Percentiles rank a stretch among this genome's conserved stretches.
Conservation (phyloP, 2,797 vertebrate genomes). For the Chrosomus eos region DNA sequence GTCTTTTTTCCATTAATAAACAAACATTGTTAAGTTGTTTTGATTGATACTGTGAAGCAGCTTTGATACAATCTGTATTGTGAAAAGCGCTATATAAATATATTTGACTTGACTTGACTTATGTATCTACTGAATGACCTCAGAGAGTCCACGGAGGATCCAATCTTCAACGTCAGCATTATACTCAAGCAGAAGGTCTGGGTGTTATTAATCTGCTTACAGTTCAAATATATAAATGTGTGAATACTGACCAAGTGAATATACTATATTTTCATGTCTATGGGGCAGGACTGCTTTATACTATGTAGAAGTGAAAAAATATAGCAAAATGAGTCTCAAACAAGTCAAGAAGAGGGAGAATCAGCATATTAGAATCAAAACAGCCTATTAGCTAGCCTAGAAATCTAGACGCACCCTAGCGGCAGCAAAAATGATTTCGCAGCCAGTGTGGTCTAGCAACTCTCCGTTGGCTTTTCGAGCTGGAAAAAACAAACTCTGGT, state of each 20-base stretch:
- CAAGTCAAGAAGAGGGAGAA: background rate
- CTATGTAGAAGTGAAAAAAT: background rate
- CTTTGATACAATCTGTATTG: no score
- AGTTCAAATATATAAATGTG: background rate
- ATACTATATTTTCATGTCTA: background rate
- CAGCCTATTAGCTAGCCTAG: no score
- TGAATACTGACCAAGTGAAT: background rate
- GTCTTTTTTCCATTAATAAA: no score
- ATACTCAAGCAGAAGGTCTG: background rate
- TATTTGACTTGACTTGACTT: no score
- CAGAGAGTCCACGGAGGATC: background rate
- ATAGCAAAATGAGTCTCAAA: background rate
- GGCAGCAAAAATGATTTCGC: no score
- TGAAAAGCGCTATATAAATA: no score
- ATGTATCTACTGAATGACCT: conserved; percentile 3
- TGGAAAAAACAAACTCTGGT: no score
- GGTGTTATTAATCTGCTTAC: background rate
- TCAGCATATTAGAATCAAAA: background rate
- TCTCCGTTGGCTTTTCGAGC: no score
- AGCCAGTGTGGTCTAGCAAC: no score
- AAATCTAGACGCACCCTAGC: no score
- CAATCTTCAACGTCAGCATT: background rate
- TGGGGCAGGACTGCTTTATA: background rate
- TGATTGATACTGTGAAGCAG: no score
- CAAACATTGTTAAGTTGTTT: no score